These are phyloP conservation scores for Diacarnus erythraeanus DNA, from an alignment of 37 sponge, comb jelly and placozoan genomes.

Conservation along the genomic window DNA sequence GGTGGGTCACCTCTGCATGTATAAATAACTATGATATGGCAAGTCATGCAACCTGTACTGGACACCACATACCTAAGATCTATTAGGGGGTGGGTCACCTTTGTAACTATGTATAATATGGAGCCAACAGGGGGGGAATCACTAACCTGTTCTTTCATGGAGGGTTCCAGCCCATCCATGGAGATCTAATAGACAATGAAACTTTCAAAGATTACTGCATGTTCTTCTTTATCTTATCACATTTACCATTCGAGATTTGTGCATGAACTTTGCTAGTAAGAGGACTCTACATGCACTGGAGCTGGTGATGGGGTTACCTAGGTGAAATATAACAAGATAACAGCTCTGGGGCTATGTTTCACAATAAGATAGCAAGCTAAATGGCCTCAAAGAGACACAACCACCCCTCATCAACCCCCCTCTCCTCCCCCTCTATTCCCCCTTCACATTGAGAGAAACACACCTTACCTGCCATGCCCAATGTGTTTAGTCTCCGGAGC, in stretches of 20 bases:
- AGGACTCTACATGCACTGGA: slow-evolving; percentile 14
- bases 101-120: no score
- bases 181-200: slow-evolving; percentile 31
- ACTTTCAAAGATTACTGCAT: no score
- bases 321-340: neutral
- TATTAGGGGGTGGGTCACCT: no score
- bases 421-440: neutral
- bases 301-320: slow-evolving; percentile 58
- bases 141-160: slow-evolving; percentile 51
- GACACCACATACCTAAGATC: no score
- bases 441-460: neutral
- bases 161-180: slow-evolving; percentile 39
- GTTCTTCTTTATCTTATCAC: no score
- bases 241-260: slow-evolving; percentile 46
- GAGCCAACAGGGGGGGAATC: no score
- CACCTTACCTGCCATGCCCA: slow-evolving; percentile 35
- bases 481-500: slow-evolving; percentile 26
- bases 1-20: no score
- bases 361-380: no score
- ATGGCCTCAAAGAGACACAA: neutral
- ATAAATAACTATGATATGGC: no score
- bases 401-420: neutral
- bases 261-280: slow-evolving; percentile 46
- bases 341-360: no score
- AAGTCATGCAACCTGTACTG: no score